phyloP scores from a whole-genome alignment of 2,888 invertebrate genomes.

The Dasypogon diadema region DNA sequence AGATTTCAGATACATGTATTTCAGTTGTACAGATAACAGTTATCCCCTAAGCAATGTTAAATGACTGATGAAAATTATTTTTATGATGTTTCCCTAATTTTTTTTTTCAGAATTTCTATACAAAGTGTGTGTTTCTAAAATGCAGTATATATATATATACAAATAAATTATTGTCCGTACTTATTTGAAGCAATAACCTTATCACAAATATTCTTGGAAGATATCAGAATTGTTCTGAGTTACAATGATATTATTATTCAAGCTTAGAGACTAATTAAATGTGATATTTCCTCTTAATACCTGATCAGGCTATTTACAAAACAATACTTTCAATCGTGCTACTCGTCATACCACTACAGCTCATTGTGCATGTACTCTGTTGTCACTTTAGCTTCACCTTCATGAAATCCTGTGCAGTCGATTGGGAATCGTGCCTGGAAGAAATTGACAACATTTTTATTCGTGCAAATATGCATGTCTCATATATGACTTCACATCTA shows the following conservation, averaged over 20 bases:
- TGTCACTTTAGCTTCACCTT: slow-evolving; percentile 84
- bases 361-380: slow-evolving; percentile 87
- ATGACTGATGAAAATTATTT: too few relatives aligned
- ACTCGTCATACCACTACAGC: slow-evolving; percentile 70
- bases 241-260: neutral
- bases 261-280: too few relatives aligned
- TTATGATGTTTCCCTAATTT: neutral
- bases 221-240: neutral
- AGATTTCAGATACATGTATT: too few relatives aligned
- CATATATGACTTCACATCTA: too few relatives aligned
- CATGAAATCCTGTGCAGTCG: slow-evolving; percentile 83
- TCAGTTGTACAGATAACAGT: too few relatives aligned
- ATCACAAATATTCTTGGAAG: slow-evolving; percentile 28
- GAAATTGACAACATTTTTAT: too few relatives aligned
- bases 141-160: too few relatives aligned
- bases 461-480: too few relatives aligned
- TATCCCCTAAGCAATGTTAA: too few relatives aligned
- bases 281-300: slow-evolving; percentile 3
- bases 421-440: slow-evolving; percentile 71
- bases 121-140: neutral
- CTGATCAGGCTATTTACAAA: slow-evolving; percentile 32
- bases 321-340: neutral
- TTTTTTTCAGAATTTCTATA: neutral
- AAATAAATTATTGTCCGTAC: too few relatives aligned
- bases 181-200: neutral